These are phyloP conservation scores for Peromyscus maniculatus DNA, from an alignment of 2,113 vertebrate genomes.

Conservation along the genomic window DNA sequence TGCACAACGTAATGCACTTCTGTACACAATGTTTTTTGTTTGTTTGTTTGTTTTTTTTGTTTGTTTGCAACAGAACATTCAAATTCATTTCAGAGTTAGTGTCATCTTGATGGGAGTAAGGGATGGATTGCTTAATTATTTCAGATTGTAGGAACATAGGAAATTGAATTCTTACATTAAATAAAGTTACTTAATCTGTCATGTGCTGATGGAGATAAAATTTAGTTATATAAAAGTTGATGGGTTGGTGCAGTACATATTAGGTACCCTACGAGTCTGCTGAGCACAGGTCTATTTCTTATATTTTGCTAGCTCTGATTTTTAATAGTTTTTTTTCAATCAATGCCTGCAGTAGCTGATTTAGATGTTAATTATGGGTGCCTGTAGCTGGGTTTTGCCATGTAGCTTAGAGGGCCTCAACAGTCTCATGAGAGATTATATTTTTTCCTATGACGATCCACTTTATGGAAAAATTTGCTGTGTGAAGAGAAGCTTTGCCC, in stretches of 20 bases:
- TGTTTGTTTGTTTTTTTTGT: background rate
- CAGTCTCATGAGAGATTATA: background rate
- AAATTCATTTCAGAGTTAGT: constrained; percentile 5
- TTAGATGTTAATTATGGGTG: background rate
- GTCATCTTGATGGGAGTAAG: background rate
- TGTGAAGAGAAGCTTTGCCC: background rate
- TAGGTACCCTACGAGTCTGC: no score
- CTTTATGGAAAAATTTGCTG: background rate
- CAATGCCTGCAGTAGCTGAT: background rate
- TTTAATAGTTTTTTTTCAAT: background rate
- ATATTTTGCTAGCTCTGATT: background rate
- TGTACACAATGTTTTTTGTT: background rate
- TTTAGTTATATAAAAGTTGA: background rate
- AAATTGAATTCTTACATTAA: background rate
- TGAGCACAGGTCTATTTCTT: background rate
- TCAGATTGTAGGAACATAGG: background rate
- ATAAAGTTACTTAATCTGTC: background rate
- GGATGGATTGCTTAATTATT: background rate
- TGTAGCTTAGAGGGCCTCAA: background rate
- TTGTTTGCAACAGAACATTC: background rate
- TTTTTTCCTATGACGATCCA: constrained; percentile 17
- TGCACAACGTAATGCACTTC: fast-evolving
- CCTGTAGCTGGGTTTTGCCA: background rate
- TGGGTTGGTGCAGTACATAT: background rate
- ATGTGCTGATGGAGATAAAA: background rate